These are phyloP conservation scores for Hiodon tergisus DNA, from an alignment of 2,113 vertebrate species.

Conservation along the genomic window DNA sequence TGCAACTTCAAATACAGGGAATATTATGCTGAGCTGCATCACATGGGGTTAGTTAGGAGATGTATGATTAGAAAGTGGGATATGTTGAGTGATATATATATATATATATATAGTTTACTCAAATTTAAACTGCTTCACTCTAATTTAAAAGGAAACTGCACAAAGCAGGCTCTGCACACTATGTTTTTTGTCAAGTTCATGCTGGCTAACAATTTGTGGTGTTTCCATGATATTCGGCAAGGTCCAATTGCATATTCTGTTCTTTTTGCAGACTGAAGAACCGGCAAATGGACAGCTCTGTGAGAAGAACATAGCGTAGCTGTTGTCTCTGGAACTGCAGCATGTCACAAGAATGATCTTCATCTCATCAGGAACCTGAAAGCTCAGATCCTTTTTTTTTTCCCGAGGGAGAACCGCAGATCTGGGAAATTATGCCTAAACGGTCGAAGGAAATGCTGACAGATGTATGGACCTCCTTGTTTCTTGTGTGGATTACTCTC, in stretches of 20 bases:
- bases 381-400: slow-evolving; percentile 65
- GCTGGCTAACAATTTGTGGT: no score
- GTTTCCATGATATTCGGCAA: neutral
- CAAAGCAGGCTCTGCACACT: neutral
- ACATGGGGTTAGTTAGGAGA: no score
- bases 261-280: slow-evolving; percentile 60
- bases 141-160: no score
- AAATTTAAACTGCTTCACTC: no score
- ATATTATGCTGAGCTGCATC: no score
- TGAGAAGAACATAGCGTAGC: slow-evolving; percentile 56
- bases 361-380: slow-evolving; percentile 79
- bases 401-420: slow-evolving; percentile 22
- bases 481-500: slow-evolving; percentile 93
- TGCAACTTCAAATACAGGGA: no score
- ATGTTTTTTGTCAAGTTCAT: neutral
- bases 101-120: no score
- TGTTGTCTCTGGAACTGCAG: slow-evolving; percentile 66
- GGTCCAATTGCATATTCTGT: slow-evolving; percentile 32
- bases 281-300: slow-evolving; percentile 64
- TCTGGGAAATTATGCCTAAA: slow-evolving; percentile 72
- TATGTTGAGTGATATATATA: no score
- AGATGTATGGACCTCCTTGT: slow-evolving; percentile 86
- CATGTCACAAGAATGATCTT: slow-evolving; percentile 75
- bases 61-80: no score
- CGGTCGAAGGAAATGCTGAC: slow-evolving; percentile 75